Evolutionary conservation across 1,140 invertebrate genomes (phyloP), one percentile per base, ranked within the genome.

Genomic region (Drosophila bocki): DNA sequence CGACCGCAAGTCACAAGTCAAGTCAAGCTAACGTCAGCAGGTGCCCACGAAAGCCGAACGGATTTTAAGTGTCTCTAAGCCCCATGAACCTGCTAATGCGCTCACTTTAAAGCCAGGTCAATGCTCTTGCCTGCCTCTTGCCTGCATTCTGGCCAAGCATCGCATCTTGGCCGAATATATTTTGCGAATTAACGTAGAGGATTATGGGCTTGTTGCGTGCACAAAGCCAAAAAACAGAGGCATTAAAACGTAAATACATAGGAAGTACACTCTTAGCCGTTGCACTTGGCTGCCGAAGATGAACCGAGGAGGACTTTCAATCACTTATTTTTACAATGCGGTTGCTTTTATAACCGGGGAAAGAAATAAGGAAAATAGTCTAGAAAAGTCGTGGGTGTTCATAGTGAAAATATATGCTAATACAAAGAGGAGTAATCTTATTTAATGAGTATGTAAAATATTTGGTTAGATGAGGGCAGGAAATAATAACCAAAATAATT

Each of bases 281-380:
- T 78, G 59, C 77, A 79, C 68, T 77, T 79, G 77, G 59, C 53
- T 78, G 77, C 64, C 56, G 65, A 71, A 72, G 64, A 69, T 32
- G 50, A 78, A 78, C 65, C 59, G 81, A 72, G 77, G 81, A 72
- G 77, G 69, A 78, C 54, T 82, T 62, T 74, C 37, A 67, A 53
- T 71, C 32, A 67, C 39, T 74, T 61, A 58, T 41, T 12, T 53
- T 32, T 26, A 47, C 32, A 19, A 62, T 67, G 56, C 41, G 51
- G 41, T 35, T 50, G 51, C 29, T 86, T 85, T 58, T 35, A 59
- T 67, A 75, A 82, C 17, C 6, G n/a, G 26, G 15, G 3, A 22
- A n/a, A 26, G 11, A 57, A 45, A n/a, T 19, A 51, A 41, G 13
- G 60, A 76, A 67, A 56, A 39, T 29, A 5, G 37, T 57, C 42